Conservation (phyloP, 2,797 vertebrate genomes). For the Caiman crocodilus region DNA sequence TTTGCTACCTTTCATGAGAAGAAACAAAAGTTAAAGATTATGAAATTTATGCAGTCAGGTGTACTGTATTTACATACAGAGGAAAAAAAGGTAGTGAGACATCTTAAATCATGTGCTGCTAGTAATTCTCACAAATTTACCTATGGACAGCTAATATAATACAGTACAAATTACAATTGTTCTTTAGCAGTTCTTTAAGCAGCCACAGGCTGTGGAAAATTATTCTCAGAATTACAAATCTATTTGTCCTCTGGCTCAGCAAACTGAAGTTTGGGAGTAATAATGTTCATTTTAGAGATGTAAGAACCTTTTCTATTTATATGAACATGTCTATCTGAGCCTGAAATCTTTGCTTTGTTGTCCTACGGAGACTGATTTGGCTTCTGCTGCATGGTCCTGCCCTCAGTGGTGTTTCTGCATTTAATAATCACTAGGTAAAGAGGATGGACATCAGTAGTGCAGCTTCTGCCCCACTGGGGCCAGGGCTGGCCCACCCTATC, state of each 20-base stretch:
- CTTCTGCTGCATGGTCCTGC: too few relatives aligned
- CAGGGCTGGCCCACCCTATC: too few relatives aligned
- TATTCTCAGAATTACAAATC: slow-evolving; percentile 44
- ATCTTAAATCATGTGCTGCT: background rate
- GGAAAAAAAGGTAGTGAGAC: slow-evolving; percentile 53
- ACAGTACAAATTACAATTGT: slow-evolving; percentile 45
- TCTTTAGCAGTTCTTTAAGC: slow-evolving; percentile 44
- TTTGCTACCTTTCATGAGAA: background rate
- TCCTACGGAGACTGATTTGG: background rate
- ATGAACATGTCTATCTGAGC: slow-evolving; percentile 8
- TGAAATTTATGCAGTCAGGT: background rate
- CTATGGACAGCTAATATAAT: slow-evolving; percentile 1
- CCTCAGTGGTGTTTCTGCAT: too few relatives aligned
- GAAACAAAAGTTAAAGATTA: background rate
- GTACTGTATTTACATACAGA: background rate
- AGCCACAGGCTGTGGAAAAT: slow-evolving; percentile 23
- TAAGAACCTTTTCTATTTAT: background rate
- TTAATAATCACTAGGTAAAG: too few relatives aligned
- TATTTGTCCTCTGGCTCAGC: background rate
- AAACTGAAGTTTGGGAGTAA: background rate
- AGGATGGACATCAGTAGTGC: too few relatives aligned
- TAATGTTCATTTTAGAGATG: background rate
- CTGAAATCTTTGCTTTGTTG: background rate
- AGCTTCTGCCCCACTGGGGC: too few relatives aligned
- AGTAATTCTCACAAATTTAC: slow-evolving; percentile 45